Evolutionary conservation across 1,140 invertebrate genomes (phyloP).

Genomic region (Campoletis sonorensis): DNA sequence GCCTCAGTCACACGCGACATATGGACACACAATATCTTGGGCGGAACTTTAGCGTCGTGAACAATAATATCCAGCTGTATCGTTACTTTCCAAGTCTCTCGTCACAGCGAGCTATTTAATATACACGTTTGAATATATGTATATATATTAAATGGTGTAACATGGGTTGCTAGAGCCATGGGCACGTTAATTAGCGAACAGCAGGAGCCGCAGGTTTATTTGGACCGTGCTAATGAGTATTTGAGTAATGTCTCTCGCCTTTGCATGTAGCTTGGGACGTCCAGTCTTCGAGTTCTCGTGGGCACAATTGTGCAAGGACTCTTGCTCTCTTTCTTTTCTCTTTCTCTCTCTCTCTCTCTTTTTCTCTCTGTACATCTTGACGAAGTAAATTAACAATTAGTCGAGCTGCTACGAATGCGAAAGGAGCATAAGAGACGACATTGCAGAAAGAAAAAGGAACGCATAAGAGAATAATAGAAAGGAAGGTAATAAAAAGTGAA

Average conservation of each 20-base stretch:
- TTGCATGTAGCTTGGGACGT: neutral
- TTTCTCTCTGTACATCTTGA: slow-evolving; percentile 57
- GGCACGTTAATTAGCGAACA: slow-evolving; percentile 71
- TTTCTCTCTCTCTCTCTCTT: neutral
- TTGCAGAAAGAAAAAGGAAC: neutral
- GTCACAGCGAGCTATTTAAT: slow-evolving; percentile 43
- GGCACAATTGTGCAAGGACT: slow-evolving; percentile 48
- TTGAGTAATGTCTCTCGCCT: slow-evolving; percentile 70
- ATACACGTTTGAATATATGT: slow-evolving; percentile 20
- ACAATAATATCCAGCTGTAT: slow-evolving; percentile 53
- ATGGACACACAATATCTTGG: slow-evolving; percentile 63
- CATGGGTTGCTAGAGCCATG: slow-evolving; percentile 10
- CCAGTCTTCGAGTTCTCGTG: slow-evolving; percentile 42
- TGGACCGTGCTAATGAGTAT: slow-evolving; percentile 71
- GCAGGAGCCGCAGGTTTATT: slow-evolving; percentile 65
- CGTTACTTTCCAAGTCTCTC: slow-evolving; percentile 56
- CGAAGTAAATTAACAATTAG: slow-evolving; percentile 70
- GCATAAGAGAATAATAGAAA: slow-evolving; percentile 39
- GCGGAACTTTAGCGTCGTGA: slow-evolving; percentile 28
- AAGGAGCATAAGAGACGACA: slow-evolving; percentile 10
- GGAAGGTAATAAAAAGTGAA: slow-evolving; percentile 14
- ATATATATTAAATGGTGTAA: neutral
- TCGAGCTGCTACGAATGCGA: slow-evolving; percentile 34
- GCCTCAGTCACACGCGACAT: slow-evolving; percentile 54
- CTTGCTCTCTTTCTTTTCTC: slow-evolving; percentile 4